phyloP scores from a whole-genome alignment of 2,113 vertebrate species.

The Cairina moschata region DNA sequence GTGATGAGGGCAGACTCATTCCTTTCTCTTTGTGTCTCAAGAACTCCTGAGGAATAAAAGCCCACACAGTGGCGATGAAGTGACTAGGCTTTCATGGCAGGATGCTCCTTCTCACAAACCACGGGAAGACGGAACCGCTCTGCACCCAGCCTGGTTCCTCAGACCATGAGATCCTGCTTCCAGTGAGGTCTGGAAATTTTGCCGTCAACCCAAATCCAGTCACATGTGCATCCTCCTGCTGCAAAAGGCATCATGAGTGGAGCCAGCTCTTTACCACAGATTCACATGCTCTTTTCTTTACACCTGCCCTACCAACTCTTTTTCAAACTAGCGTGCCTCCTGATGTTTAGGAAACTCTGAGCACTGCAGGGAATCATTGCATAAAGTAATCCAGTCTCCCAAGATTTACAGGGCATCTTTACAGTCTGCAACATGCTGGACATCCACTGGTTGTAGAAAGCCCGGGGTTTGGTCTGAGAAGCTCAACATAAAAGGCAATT shows the following conservation, averaged over 20 bases:
- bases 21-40: not conserved
- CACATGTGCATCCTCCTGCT: not conserved
- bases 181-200: not conserved
- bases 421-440: not conserved
- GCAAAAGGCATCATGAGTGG: not conserved
- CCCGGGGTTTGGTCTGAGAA: not conserved
- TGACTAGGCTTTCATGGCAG: not conserved
- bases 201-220: not conserved
- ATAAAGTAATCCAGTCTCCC: not conserved
- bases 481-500: not conserved
- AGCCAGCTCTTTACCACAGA: not conserved
- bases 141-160: not conserved
- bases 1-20: not conserved
- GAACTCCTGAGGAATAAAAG: not conserved
- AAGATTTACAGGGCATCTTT: not conserved
- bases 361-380: not conserved
- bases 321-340: not conserved
- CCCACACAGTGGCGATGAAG: not conserved
- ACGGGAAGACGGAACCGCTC: not conserved
- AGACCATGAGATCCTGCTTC: not conserved
- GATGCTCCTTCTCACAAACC: not conserved
- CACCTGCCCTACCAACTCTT: not conserved
- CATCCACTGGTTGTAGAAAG: not conserved
- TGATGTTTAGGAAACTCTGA: not conserved
- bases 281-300: not conserved